These are phyloP conservation scores for Synanthedon myopaeformis DNA, from an alignment of 2,888 invertebrate genomes.

Conservation along the genomic window DNA sequence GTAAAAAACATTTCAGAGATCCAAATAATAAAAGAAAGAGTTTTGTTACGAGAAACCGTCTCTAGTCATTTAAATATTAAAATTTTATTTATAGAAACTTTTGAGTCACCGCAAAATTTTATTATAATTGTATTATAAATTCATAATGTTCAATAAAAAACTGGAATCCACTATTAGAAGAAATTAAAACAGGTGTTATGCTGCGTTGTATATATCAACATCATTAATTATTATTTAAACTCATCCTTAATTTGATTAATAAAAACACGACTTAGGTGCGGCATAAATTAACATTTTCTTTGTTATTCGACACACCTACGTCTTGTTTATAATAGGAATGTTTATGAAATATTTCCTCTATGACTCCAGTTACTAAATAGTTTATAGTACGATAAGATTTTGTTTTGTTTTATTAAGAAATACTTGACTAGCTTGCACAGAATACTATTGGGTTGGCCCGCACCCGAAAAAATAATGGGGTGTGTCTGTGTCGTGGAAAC, in stretches of 20 bases:
- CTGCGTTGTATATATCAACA: conserved; percentile 21
- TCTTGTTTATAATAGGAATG: background rate
- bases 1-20: too few relatives aligned
- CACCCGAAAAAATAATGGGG: too few relatives aligned
- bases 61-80: too few relatives aligned
- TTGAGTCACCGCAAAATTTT: background rate
- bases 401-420: background rate
- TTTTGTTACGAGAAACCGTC: too few relatives aligned
- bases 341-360: background rate
- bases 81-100: too few relatives aligned
- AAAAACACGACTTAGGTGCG: conserved; percentile 12
- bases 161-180: background rate
- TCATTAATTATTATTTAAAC: conserved; percentile 8
- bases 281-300: conserved; percentile 6
- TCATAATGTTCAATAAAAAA: conserved; percentile 9
- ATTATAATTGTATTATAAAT: background rate
- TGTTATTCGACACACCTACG: background rate
- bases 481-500: too few relatives aligned
- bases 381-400: too few relatives aligned
- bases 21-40: too few relatives aligned
- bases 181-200: conserved; percentile 27
- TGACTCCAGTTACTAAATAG: background rate
- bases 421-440: background rate
- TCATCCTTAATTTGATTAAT: conserved; percentile 18
- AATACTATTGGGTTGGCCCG: too few relatives aligned